These are phyloP conservation scores for Pseudomugil tenellus DNA, from an alignment of 2,797 vertebrate species.

Conservation along the genomic window DNA sequence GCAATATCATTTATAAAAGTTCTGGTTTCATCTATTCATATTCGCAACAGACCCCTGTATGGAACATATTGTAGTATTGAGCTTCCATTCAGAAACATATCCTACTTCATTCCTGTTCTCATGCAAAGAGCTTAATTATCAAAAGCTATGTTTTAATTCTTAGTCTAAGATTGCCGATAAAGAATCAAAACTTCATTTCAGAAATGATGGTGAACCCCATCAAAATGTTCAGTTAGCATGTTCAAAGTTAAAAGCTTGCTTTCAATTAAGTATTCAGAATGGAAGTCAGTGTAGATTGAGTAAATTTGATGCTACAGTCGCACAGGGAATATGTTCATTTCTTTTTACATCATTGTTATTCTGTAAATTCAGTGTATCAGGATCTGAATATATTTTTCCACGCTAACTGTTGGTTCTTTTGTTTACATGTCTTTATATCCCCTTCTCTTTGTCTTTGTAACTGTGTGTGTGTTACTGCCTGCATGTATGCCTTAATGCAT, in stretches of 20 bases:
- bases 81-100: conserved; percentile 41
- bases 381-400: conserved; percentile 7
- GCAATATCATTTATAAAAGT: neutral
- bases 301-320: neutral
- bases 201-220: neutral
- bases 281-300: neutral
- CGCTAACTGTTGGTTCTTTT: conserved; percentile 28
- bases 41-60: conserved; percentile 38
- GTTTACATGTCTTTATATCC: conserved; percentile 34
- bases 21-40: neutral
- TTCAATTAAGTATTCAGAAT: conserved; percentile 29
- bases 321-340: neutral
- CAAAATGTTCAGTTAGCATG: too few relatives aligned
- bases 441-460: conserved; percentile 34
- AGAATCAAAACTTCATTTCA: neutral
- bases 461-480: conserved; percentile 15
- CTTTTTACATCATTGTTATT: neutral
- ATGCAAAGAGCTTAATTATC: neutral
- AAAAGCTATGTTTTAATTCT: neutral
- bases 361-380: conserved; percentile 16
- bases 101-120: conserved; percentile 20
- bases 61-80: conserved; percentile 28
- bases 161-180: neutral
- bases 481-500: conserved; percentile 27
- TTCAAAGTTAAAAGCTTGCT: neutral